Evolutionary conservation across 2,797 vertebrate genomes (phyloP), one percentile per base, ranked within the genome.

Genomic region (Pelobates cultripes): DNA sequence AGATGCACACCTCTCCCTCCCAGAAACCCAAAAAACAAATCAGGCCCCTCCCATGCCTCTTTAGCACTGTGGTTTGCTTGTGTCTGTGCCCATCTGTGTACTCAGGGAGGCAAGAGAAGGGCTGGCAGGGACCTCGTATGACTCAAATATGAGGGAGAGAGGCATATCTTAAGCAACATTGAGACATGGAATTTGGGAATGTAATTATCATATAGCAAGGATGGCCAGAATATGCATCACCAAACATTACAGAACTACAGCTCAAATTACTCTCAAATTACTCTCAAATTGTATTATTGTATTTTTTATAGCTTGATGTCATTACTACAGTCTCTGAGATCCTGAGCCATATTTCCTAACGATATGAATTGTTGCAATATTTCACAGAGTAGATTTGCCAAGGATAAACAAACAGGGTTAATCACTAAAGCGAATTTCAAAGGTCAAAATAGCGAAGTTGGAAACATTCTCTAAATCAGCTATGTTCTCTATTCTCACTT

Each of bases 1-100:
- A 86, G 88, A 87, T 85, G 88, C 88, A 89, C 90, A 88, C 91
- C 91, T 88, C 86, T 89, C 89, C 89, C 89, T 84, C 81, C 85
- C 77, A 84, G 77, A 84, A 84, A 84, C 82, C 82, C 82, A 72
- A 84, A 76, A 84, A 75, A 84, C 82, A 79, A 79, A 64, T 71
- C 77, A 66, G 82, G 57, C 66, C 73, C 77, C 82, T 79, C 77
- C 82, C 73, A 44, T 44, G n/a, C 66, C 73, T 79, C 64, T 42
- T 43, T 63, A 51, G 70, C 60, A 68, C 66, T 75, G 82, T 55
- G 82, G 82, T 79, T 78, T 79, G 73, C 53, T 74, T 75, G 44
- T 79, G 28, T 76, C 67, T 79, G 43, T 71, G 66, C 72, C 82
- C 73, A 75, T 75, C 82, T 79, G 82, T 71, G 41, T 73, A 71